These are phyloP conservation scores for Protodeltote pygarga DNA, from an alignment of 2,888 invertebrate genomes.

Conservation along the genomic window DNA sequence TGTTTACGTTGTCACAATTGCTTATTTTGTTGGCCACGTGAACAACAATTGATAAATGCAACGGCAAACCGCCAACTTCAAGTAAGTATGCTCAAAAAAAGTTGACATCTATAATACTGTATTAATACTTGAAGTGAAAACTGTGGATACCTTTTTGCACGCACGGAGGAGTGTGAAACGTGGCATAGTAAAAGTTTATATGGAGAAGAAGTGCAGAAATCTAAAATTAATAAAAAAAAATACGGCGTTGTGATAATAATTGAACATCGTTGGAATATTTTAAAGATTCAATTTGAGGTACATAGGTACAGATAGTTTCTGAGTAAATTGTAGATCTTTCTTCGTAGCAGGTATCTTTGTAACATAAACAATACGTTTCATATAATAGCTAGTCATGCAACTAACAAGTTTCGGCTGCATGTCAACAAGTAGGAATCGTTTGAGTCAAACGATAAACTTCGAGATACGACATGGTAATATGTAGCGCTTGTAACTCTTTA, in stretches of 20 bases:
- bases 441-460: constrained; percentile 21
- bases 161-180: too few species aligned
- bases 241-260: too few species aligned
- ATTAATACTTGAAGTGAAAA: too few species aligned
- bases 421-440: constrained; percentile 12
- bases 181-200: too few species aligned
- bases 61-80: constrained; percentile 21
- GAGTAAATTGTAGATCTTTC: too few species aligned
- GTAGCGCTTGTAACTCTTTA: constrained; percentile 6
- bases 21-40: constrained; percentile 54
- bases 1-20: constrained; percentile 72
- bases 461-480: constrained; percentile 1
- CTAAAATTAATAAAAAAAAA: too few species aligned
- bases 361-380: constrained; percentile 1
- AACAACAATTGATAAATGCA: constrained; percentile 48
- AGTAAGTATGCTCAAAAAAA: constrained; percentile 35
- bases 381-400: constrained; percentile 17
- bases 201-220: too few species aligned
- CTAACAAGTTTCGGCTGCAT: constrained; percentile 3
- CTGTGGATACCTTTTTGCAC: too few species aligned
- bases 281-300: too few species aligned
- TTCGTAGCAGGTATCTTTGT: constrained; percentile 19
- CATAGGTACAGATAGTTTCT: too few species aligned
- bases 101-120: constrained; percentile 35
- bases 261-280: too few species aligned